Conservation (phyloP, 2,113 vertebrate genomes). For the Piaya cayana region DNA sequence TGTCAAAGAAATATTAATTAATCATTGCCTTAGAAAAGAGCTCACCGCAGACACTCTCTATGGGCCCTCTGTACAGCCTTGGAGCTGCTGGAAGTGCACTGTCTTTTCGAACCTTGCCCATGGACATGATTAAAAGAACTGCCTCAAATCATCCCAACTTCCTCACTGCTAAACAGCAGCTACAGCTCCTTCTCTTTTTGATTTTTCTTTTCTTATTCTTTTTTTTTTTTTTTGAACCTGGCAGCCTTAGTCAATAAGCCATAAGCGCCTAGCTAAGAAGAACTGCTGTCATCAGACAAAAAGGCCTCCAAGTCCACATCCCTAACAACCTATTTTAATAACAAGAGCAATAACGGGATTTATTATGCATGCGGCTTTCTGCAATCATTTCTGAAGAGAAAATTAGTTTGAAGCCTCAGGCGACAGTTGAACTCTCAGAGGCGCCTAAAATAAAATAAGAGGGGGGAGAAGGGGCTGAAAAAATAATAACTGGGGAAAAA, state of each 20-base stretch:
- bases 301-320: conserved; percentile 69
- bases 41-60: neutral
- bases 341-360: conserved; percentile 81
- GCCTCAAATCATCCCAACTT: conserved; percentile 61
- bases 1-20: conserved; percentile 24
- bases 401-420: conserved; percentile 83
- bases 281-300: conserved; percentile 69
- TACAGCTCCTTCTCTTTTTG: conserved; percentile 48
- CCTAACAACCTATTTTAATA: conserved; percentile 80
- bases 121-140: conserved; percentile 54
- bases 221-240: conserved; percentile 21
- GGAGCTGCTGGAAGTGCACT: neutral
- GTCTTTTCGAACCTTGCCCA: neutral
- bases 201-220: conserved; percentile 17
- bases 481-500: conserved; percentile 60
- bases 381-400: conserved; percentile 80
- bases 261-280: conserved; percentile 68
- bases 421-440: conserved; percentile 83
- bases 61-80: neutral
- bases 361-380: conserved; percentile 82
- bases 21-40: neutral
- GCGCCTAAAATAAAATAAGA: conserved; percentile 77
- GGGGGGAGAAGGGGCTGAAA: conserved; percentile 15
- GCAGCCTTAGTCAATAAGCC: conserved; percentile 62
- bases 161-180: conserved; percentile 38